Conservation (phyloP, 1,140 invertebrate genomes). For the Bombus confusus region DNA sequence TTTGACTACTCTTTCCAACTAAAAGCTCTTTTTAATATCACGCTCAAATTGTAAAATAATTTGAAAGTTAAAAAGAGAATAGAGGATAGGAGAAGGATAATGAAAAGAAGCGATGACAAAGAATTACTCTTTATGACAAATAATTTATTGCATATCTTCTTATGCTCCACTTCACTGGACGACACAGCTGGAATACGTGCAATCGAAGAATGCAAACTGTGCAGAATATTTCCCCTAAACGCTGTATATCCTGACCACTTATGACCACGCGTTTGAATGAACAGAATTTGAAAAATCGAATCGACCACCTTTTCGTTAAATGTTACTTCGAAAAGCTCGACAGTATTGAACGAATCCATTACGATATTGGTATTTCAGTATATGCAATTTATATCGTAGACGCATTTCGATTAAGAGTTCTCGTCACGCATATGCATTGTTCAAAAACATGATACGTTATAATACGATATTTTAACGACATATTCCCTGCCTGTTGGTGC, state of each 20-base stretch:
- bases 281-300: background rate
- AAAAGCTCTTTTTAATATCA: background rate
- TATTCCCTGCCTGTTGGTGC: background rate
- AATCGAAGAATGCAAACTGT: slow-evolving; percentile 26
- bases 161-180: slow-evolving; percentile 45
- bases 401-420: background rate
- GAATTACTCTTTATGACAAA: slow-evolving; percentile 35
- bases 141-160: slow-evolving; percentile 58
- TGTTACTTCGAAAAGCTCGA: background rate
- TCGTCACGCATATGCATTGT: background rate
- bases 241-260: background rate
- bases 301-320: background rate
- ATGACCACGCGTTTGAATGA: background rate
- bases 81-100: slow-evolving; percentile 7
- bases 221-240: background rate
- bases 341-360: background rate
- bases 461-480: background rate
- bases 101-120: slow-evolving; percentile 39
- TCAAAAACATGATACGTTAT: no score
- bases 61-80: background rate
- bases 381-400: background rate
- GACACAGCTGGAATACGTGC: slow-evolving; percentile 40
- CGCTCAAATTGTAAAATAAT: background rate
- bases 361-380: background rate
- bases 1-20: background rate